phyloP scores from a whole-genome alignment of 2,113 vertebrate genomes.

The Pygathrix nemaeus region DNA sequence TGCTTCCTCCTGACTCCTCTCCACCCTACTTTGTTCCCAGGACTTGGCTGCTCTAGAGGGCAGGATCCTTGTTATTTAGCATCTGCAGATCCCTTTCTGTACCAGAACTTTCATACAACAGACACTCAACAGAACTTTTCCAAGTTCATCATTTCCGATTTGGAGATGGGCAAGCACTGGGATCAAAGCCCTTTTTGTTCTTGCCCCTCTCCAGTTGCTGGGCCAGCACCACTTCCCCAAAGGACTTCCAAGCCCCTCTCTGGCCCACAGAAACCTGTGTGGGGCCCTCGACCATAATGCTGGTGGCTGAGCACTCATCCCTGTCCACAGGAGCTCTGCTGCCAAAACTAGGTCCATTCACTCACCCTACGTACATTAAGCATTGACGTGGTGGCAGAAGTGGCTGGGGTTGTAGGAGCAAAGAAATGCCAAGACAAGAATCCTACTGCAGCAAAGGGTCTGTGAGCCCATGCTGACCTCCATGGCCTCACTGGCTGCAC shows the following conservation, averaged over 20 bases:
- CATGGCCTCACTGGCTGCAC: accelerated
- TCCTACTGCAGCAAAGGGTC: not conserved
- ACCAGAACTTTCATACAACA: not conserved
- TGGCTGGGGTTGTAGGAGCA: not conserved
- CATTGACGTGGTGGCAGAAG: not conserved
- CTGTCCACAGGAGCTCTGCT: not conserved
- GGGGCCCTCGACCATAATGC: too few species aligned
- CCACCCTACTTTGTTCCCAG: not conserved
- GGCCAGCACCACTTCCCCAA: too few species aligned
- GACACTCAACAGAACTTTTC: not conserved
- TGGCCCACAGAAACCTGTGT: accelerated
- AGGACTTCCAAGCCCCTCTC: not conserved
- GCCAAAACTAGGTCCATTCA: not conserved
- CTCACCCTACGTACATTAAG: accelerated
- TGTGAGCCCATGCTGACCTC: too few species aligned
- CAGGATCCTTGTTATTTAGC: not conserved
- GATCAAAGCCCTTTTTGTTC: not conserved
- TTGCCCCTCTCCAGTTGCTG: accelerated
- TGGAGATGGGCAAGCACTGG: not conserved
- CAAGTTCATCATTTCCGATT: not conserved
- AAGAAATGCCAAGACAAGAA: not conserved
- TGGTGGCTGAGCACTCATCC: not conserved
- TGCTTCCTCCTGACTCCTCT: not conserved
- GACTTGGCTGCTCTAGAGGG: not conserved
- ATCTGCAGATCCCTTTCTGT: not conserved